Base-by-base conservation (phyloP, 2,113 vertebrate species). In the Eurypyga helias region DNA sequence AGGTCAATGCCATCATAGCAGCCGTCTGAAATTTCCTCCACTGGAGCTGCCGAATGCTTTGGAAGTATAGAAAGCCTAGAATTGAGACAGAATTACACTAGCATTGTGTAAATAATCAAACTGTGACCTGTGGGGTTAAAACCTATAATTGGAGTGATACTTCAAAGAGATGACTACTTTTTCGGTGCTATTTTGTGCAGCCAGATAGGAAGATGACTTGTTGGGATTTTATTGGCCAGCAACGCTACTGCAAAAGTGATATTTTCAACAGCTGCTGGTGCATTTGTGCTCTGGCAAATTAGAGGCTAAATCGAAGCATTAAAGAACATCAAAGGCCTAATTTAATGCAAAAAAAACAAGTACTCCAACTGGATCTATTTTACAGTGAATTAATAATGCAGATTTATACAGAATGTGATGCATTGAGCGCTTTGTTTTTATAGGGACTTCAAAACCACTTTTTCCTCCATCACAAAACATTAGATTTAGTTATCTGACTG, bases 91-190 rank as follows among this genome's bases (percentile, higher is more conserved):
- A 99, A 99, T 99, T 99, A 99, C 98, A 99, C 97, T 97, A 98
- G 98, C 98, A 99, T 99, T 99, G 99, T 99, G 98, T 99, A 99
- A 99, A 99, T 99, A 99, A 99, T 99, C 98, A 99, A 99, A 99
- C 98, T 98, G 98, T 99, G 99, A 99, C 99, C 99, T 99, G 95
- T 98, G 98, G 98, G 99, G 99, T 99, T 99, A 99, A 99, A 99
- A 99, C 99, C 99, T 97, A 98, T 99, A 99, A 99, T 99, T 99
- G 99, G 99, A 99, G 98, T 98, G 99, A 99, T 99, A 99, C 99
- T 99, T 99, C 99, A 99, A 99, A 99, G 99, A 98, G 98, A 98
- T 97, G 98, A 98, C 98, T 98, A 99, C 98, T 99, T 99, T 99
- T 98, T 98, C 98, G 97, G 93, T 96, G 98, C 98, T 96, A 97